These are phyloP conservation scores for Cacatua alba DNA, from an alignment of 2,113 vertebrate species.

Conservation along the genomic window DNA sequence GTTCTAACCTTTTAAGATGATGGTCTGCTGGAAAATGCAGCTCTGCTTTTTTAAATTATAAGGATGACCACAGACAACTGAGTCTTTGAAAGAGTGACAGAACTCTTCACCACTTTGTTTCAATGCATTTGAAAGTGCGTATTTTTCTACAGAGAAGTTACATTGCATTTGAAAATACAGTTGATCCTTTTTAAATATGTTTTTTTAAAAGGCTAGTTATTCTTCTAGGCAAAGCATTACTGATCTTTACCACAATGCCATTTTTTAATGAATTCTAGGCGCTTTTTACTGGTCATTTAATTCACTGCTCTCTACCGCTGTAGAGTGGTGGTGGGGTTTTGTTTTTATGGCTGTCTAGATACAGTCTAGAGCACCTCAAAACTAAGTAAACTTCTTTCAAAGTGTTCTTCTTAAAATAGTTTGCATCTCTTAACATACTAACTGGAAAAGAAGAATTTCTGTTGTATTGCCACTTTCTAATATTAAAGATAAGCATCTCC, in stretches of 20 bases:
- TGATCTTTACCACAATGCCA: neutral
- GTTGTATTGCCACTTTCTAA: neutral
- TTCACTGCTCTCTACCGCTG: neutral
- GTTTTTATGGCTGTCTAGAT: neutral
- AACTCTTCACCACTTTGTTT: neutral
- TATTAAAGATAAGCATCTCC: neutral
- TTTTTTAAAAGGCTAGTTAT: neutral
- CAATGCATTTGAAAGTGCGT: neutral
- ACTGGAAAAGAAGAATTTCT: neutral
- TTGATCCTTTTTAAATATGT: neutral
- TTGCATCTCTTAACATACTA: neutral
- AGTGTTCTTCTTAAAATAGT: neutral
- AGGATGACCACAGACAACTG: neutral
- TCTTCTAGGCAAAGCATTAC: neutral
- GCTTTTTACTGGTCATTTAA: neutral
- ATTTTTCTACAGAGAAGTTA: neutral
- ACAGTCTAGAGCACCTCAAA: neutral
- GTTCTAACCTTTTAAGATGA: neutral
- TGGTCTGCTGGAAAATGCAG: neutral
- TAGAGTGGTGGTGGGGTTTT: neutral
- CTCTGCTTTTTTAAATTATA: neutral
- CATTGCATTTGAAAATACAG: neutral
- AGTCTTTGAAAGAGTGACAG: neutral
- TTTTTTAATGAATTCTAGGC: neutral
- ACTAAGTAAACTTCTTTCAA: neutral